Conservation (phyloP, 37 sponge, comb jelly and placozoan genomes). For the Geodia barretti region DNA sequence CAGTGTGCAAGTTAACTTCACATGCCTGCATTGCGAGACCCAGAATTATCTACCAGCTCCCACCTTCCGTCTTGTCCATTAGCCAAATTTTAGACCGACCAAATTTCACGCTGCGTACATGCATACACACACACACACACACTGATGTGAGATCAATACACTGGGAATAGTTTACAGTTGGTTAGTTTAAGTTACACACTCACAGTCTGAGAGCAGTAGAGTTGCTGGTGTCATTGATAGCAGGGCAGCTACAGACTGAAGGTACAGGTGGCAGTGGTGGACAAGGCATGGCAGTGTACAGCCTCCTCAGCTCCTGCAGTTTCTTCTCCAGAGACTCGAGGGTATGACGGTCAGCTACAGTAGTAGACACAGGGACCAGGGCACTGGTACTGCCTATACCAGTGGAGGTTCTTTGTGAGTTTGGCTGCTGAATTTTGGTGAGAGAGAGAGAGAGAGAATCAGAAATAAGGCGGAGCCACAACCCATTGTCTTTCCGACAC, state of each 20-base stretch:
- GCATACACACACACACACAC: too few relatives aligned
- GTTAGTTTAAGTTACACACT: background rate
- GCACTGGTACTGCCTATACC: background rate
- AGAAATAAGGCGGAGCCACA: too few relatives aligned
- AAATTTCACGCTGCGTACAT: too few relatives aligned
- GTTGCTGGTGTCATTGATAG: background rate
- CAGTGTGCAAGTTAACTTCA: background rate
- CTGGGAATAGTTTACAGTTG: background rate
- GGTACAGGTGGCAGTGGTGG: background rate
- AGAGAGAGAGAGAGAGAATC: too few relatives aligned
- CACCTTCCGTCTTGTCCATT: too few relatives aligned
- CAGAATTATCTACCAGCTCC: too few relatives aligned
- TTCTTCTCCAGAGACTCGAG: background rate
- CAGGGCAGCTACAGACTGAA: slow-evolving; percentile 2
- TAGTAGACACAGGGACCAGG: background rate
- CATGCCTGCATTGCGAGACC: too few relatives aligned
- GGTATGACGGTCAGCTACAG: background rate
- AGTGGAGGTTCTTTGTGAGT: background rate
- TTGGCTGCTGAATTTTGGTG: too few relatives aligned
- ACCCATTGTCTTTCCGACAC: too few relatives aligned
- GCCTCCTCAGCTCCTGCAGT: background rate
- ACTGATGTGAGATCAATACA: too few relatives aligned
- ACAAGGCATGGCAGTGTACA: background rate
- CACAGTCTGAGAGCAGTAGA: slow-evolving; percentile 1
- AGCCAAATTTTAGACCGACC: too few relatives aligned